Conservation (phyloP, 2,797 vertebrate genomes). For the Benthosema pterotum region DNA sequence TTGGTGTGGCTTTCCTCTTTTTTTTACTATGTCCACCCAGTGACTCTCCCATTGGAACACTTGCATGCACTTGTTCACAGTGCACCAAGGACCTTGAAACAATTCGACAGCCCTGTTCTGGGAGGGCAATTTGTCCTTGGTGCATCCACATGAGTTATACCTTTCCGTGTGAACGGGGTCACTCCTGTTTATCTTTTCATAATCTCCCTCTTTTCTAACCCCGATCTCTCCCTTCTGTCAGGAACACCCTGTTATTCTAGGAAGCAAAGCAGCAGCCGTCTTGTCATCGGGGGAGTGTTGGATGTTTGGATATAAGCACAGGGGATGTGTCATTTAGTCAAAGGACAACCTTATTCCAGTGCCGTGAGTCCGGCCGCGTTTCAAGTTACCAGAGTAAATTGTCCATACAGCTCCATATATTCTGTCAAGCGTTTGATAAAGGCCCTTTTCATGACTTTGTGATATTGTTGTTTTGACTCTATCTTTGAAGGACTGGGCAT, state of each 20-base stretch:
- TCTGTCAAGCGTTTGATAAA: conserved; percentile 1
- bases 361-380: conserved; percentile 30
- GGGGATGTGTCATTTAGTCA: conserved; percentile 33
- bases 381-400: conserved; percentile 24
- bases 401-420: conserved; percentile 1
- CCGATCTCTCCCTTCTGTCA: conserved; percentile 7
- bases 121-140: conserved; percentile 14
- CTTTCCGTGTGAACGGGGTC: conserved; percentile 26
- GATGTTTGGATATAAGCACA: conserved; percentile 31
- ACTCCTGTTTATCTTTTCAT: conserved; percentile 39
- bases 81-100: conserved; percentile 26
- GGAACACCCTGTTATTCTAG: conserved; percentile 42
- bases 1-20: conserved; percentile 12
- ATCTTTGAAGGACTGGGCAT: conserved; percentile 20
- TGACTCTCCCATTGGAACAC: conserved; percentile 22
- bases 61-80: conserved; percentile 23
- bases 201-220: conserved; percentile 18
- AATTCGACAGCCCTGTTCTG: conserved; percentile 26
- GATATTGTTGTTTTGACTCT: conserved; percentile 12
- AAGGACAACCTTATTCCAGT: conserved; percentile 25
- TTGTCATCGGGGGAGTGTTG: conserved; percentile 36
- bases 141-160: conserved; percentile 13
- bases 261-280: conserved; percentile 33
- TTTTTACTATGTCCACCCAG: conserved; percentile 4
- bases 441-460: conserved; percentile 12